phyloP scores from a whole-genome alignment of 2,888 invertebrate species.

The Helleia helle region DNA sequence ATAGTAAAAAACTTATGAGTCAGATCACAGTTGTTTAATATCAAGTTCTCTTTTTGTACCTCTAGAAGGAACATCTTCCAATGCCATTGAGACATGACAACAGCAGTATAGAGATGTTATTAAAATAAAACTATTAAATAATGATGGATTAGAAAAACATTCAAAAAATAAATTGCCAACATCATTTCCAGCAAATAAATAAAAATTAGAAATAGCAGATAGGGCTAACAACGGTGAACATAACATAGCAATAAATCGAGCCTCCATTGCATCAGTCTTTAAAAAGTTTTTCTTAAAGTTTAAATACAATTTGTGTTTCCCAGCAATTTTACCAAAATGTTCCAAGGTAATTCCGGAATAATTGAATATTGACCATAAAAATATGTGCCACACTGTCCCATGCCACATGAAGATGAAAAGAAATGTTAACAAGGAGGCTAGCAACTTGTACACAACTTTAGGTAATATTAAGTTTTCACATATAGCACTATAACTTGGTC shows the following conservation, averaged over 20 bases:
- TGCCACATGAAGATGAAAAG: constrained; percentile 94
- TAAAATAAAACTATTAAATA: constrained; percentile 40
- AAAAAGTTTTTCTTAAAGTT: constrained; percentile 49
- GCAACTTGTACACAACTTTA: constrained; percentile 70
- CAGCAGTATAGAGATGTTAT: constrained; percentile 50
- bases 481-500: constrained; percentile 70
- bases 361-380: constrained; percentile 92
- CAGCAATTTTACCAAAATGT: constrained; percentile 68
- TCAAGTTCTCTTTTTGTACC: constrained; percentile 24
- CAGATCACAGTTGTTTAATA: not conserved
- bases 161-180: constrained; percentile 82
- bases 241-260: constrained; percentile 79
- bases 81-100: constrained; percentile 60
- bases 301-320: constrained; percentile 55
- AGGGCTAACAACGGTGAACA: constrained; percentile 83
- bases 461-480: constrained; percentile 35
- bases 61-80: constrained; percentile 49
- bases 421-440: constrained; percentile 85
- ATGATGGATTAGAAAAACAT: constrained; percentile 61
- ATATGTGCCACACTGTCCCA: constrained; percentile 82
- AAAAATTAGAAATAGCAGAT: constrained; percentile 90
- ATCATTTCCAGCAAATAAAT: constrained; percentile 85
- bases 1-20: not conserved
- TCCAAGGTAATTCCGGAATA: constrained; percentile 86
- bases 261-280: constrained; percentile 53